Conservation (phyloP, 2,888 invertebrate species). For the Beris chalybata region DNA sequence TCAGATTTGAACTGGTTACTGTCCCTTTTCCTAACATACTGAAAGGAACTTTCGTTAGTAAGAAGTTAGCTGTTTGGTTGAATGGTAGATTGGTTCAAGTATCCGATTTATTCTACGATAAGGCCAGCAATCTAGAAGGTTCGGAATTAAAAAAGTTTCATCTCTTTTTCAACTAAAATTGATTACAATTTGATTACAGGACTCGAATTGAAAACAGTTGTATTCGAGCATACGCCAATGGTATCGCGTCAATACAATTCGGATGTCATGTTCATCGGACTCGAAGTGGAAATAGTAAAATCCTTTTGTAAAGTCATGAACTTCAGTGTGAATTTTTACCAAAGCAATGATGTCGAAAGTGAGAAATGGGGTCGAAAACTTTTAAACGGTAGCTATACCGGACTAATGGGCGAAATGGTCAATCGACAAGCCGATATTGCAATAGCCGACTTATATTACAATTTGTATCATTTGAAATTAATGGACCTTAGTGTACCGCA, state of each 20-base stretch:
- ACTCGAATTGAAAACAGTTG: slow-evolving; percentile 44
- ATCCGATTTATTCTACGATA: slow-evolving; percentile 50
- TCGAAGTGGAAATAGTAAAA: slow-evolving; percentile 55
- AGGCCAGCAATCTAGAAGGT: slow-evolving; percentile 51
- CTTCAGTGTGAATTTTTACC: slow-evolving; percentile 69
- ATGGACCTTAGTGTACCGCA: slow-evolving; percentile 78
- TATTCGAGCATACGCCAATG: slow-evolving; percentile 52
- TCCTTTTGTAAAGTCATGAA: slow-evolving; percentile 71
- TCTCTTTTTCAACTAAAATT: no score
- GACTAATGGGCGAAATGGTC: slow-evolving; percentile 73
- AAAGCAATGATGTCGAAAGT: slow-evolving; percentile 62
- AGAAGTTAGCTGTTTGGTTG: slow-evolving; percentile 70
- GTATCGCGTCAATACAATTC: slow-evolving; percentile 42
- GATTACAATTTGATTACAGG: slow-evolving; percentile 44
- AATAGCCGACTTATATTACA: slow-evolving; percentile 77
- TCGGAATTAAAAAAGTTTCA: no score
- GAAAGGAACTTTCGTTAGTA: slow-evolving; percentile 60
- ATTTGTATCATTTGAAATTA: slow-evolving; percentile 66
- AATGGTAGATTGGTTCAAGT: slow-evolving; percentile 59
- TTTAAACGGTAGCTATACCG: slow-evolving; percentile 68
- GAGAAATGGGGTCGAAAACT: slow-evolving; percentile 71
- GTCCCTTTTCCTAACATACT: slow-evolving; percentile 72
- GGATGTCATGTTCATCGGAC: slow-evolving; percentile 43
- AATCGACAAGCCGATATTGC: slow-evolving; percentile 70
- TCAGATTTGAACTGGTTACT: slow-evolving; percentile 72